Conservation (phyloP, 2,113 vertebrate genomes). For the Nematolebias whitei region DNA sequence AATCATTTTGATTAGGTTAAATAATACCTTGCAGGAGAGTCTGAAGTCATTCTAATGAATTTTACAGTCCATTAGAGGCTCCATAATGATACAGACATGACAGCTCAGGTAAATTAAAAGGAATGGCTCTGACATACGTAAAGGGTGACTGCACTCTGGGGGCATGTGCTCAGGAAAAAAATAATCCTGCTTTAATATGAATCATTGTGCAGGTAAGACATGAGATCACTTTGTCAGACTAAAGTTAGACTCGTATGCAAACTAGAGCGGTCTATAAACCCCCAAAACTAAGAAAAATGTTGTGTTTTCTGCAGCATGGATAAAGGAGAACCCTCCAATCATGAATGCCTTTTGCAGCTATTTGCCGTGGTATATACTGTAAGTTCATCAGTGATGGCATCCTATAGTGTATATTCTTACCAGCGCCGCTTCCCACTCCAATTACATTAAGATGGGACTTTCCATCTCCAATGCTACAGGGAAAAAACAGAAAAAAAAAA, state of each 20-base stretch:
- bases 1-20: constrained; percentile 35
- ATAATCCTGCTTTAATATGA: constrained; percentile 9
- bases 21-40: constrained; percentile 41
- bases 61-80: constrained; percentile 52
- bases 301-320: constrained; percentile 19
- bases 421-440: constrained; percentile 86
- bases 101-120: constrained; percentile 46
- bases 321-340: constrained; percentile 28
- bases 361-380: constrained; percentile 27
- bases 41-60: constrained; percentile 36
- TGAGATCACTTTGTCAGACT: constrained; percentile 4
- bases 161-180: constrained; percentile 10
- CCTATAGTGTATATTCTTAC: constrained; percentile 67
- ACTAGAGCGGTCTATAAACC: constrained; percentile 12
- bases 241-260: constrained; percentile 39
- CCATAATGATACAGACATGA: constrained; percentile 38
- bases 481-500: constrained; percentile 14
- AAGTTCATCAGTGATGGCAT: constrained; percentile 26
- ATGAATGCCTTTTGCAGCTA: constrained; percentile 21
- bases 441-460: constrained; percentile 81
- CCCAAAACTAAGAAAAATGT: constrained; percentile 21
- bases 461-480: constrained; percentile 79
- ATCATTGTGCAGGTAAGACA: constrained; percentile 30
- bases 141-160: constrained; percentile 35
- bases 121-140: constrained; percentile 34